Evolutionary conservation across 1,140 invertebrate genomes (phyloP), one percentile per base, ranked within the genome.

Genomic region (Pristionchus pacificus): DNA sequence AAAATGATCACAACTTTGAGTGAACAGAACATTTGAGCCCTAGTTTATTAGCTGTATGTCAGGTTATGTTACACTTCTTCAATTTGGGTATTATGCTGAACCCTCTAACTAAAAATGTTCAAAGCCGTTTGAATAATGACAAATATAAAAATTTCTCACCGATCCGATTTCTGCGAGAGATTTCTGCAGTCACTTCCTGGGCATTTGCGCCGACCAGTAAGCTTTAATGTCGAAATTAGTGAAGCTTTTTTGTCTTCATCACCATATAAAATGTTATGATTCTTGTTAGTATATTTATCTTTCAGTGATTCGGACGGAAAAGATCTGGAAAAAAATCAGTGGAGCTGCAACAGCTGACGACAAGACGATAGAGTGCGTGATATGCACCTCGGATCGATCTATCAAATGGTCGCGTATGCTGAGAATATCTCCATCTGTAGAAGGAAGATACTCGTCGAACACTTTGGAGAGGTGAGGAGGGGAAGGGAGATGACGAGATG

Each of bases 391-490:
- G 59, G 77, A 13, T 77, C 63, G 28, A 66, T 79, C 14, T 61
- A 59, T 33, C 68, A 67, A 63, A 70, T 79, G 2, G 61, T 79
- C 57, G 59, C 60, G 14, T 79, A 79, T 65, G 77, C 79, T 60
- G 78, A 79, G 65, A 79, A 79, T 60, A 73, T 79, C 2, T 62
- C 65, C 0, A 65, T 71, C 30, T 79, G 78, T 65, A 58, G 79
- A 38, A 60, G 78, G 27, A 79, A 79, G 58, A 65, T 77, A 33
- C 66, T 79, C 10, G 79, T 80, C 3, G 75, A 79, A 33, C 70
- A 79, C 62, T 79, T 79, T 66, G 78, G 79, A 62, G 78, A 79
- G 68, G 76, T 77, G n/a, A 33, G 59, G 30, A n/a, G n/a, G n/a
- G n/a, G n/a, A n/a, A n/a, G n/a, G n/a, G n/a, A n/a, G n/a, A n/a